Percentiles rank a stretch among this genome's conserved stretches.
Evolutionary conservation across 1,140 invertebrate species (phyloP).

Genomic region (Zaprionus camerounensis): DNA sequence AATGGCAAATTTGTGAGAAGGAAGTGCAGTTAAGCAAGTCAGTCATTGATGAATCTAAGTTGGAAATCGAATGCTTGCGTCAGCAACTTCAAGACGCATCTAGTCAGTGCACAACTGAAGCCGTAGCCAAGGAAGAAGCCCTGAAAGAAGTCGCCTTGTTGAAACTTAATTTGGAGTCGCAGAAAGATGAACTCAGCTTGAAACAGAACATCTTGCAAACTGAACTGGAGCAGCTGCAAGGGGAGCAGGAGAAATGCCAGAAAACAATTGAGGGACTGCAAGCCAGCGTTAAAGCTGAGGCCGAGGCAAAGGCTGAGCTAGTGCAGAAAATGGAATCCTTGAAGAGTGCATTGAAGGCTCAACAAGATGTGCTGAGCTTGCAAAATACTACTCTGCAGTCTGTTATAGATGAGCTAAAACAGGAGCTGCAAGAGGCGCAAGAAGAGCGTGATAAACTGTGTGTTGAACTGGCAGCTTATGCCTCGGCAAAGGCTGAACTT

Average conservation of each 20-base stretch:
- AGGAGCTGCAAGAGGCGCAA: neutral
- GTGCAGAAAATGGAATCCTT: neutral
- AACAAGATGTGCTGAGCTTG: neutral
- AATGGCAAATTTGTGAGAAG: neutral
- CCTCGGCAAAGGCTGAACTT: neutral
- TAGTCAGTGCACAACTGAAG: neutral
- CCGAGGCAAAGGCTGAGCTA: neutral
- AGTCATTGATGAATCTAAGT: neutral
- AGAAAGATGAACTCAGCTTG: neutral
- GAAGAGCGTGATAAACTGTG: neutral
- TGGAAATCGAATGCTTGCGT: neutral
- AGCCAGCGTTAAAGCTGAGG: neutral
- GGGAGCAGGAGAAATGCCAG: neutral
- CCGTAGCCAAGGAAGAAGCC: neutral
- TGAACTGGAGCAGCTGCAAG: neutral
- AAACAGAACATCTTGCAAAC: neutral
- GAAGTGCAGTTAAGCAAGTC: neutral
- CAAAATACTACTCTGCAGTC: neutral
- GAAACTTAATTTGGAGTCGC: neutral
- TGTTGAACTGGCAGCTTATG: neutral
- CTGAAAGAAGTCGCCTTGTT: neutral
- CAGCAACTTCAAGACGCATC: neutral
- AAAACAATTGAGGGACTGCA: neutral
- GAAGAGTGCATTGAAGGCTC: neutral
- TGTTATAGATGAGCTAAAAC: neutral